These are phyloP conservation scores for Drosophila buzzatii DNA, from an alignment of 2,888 invertebrate species.

Conservation along the genomic window DNA sequence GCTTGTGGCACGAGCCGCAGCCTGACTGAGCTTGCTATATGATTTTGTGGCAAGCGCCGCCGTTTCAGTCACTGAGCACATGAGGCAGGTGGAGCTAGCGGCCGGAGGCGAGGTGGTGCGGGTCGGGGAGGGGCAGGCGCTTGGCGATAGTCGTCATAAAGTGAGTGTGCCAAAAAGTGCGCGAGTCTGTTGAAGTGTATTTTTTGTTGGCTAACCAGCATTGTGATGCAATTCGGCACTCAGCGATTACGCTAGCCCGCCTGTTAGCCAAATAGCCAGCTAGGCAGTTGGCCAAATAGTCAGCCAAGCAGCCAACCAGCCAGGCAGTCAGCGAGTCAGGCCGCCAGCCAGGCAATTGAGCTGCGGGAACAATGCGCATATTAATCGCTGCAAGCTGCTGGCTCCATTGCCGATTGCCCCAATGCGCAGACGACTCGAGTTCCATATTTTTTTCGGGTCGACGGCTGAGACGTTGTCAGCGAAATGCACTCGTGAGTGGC, in stretches of 20 bases:
- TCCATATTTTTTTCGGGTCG: constrained; percentile 10
- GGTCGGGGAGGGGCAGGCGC: constrained; percentile 9
- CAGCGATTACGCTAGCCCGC: constrained; percentile 62
- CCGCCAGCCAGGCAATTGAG: constrained; percentile 6
- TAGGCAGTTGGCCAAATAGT: constrained; percentile 15
- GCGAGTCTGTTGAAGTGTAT: constrained; percentile 18
- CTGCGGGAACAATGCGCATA: constrained; percentile 34
- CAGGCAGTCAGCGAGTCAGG: constrained; percentile 3
- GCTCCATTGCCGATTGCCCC: constrained; percentile 47
- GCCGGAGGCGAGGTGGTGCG: constrained; percentile 13
- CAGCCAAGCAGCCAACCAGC: constrained; percentile 2
- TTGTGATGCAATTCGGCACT: constrained; percentile 70
- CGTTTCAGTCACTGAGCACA: constrained; percentile 56
- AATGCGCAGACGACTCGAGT: constrained; percentile 28
- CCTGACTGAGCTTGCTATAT: constrained; percentile 11
- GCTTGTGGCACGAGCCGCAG: constrained; percentile 34
- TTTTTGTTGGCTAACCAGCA: constrained; percentile 51
- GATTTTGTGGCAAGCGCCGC: constrained; percentile 49
- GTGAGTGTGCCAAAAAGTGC: constrained; percentile 57
- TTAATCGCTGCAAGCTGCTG: constrained; percentile 15
- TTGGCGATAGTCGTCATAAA: constrained; percentile 57
- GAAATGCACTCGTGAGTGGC: constrained; percentile 19
- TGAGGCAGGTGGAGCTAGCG: constrained; percentile 16
- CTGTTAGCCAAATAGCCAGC: constrained; percentile 35
- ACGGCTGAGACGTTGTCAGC: constrained; percentile 17